These are phyloP conservation scores for Tapirus indicus DNA, from an alignment of 2,797 vertebrate species.

Conservation along the genomic window DNA sequence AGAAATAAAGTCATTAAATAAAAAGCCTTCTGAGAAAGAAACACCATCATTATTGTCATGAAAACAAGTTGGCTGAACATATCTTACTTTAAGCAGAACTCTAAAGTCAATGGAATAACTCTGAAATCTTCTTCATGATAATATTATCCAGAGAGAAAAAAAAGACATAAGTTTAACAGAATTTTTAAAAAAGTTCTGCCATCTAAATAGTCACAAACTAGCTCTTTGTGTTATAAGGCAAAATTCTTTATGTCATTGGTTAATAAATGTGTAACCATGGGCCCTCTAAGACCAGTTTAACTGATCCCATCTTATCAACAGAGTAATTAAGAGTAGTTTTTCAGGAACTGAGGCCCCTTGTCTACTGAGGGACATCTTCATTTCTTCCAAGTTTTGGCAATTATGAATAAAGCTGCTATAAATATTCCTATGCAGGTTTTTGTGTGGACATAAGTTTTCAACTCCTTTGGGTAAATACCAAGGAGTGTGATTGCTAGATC, in stretches of 20 bases:
- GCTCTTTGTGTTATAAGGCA: constrained; percentile 1
- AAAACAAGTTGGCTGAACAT: neutral
- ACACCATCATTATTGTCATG: neutral
- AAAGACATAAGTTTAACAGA: neutral
- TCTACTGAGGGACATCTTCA: too few species aligned
- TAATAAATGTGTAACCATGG: neutral
- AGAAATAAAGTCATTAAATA: neutral
- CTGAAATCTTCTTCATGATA: constrained; percentile 6
- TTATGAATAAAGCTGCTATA: too few species aligned
- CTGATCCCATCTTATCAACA: too few species aligned
- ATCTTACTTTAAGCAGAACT: constrained; percentile 7
- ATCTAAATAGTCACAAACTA: neutral
- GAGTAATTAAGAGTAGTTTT: too few species aligned
- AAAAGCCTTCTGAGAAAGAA: constrained; percentile 13
- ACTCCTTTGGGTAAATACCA: too few species aligned
- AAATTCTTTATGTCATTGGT: neutral
- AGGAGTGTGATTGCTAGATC: too few species aligned
- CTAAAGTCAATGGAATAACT: neutral
- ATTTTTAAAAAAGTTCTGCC: neutral
- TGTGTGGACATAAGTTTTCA: too few species aligned
- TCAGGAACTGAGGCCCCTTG: too few species aligned
- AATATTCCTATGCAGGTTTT: too few species aligned
- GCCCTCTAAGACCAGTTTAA: too few species aligned
- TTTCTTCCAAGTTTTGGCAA: too few species aligned
- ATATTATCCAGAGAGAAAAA: constrained; percentile 17